These are phyloP conservation scores for Patella caerulea DNA, from an alignment of 2,888 invertebrate species.

Conservation along the genomic window DNA sequence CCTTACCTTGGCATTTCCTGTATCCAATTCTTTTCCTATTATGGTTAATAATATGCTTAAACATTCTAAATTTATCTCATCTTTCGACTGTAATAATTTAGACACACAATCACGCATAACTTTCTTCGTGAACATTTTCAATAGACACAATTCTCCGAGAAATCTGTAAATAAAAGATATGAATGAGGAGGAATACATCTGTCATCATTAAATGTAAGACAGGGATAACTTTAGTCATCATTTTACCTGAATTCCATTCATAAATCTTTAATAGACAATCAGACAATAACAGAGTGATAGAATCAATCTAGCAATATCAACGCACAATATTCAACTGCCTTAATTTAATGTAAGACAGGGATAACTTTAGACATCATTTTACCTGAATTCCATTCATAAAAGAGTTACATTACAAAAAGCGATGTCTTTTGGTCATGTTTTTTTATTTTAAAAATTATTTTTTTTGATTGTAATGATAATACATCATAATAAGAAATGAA, in stretches of 20 bases:
- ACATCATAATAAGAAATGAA: not conserved
- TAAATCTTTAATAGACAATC: no score
- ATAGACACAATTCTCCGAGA: constrained; percentile 91
- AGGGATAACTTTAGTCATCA: no score
- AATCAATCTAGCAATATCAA: no score
- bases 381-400: no score
- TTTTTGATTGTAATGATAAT: no score
- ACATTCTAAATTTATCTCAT: constrained; percentile 94
- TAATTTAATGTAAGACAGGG: no score
- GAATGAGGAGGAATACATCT: not conserved
- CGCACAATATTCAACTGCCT: not conserved
- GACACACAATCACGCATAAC: constrained; percentile 91
- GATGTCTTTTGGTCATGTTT: no score
- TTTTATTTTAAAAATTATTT: no score
- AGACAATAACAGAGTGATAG: no score
- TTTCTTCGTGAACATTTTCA: constrained; percentile 87
- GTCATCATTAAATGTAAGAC: not conserved
- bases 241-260: no score
- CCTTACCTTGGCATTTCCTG: constrained; percentile 61
- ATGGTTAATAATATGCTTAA: constrained; percentile 92
- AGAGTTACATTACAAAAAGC: no score
- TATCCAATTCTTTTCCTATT: constrained; percentile 87
- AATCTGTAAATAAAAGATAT: constrained; percentile 71
- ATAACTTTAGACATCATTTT: no score
- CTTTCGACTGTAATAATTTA: constrained; percentile 81